phyloP scores from a whole-genome alignment of 1,140 invertebrate genomes.

The Subanguina moxae region DNA sequence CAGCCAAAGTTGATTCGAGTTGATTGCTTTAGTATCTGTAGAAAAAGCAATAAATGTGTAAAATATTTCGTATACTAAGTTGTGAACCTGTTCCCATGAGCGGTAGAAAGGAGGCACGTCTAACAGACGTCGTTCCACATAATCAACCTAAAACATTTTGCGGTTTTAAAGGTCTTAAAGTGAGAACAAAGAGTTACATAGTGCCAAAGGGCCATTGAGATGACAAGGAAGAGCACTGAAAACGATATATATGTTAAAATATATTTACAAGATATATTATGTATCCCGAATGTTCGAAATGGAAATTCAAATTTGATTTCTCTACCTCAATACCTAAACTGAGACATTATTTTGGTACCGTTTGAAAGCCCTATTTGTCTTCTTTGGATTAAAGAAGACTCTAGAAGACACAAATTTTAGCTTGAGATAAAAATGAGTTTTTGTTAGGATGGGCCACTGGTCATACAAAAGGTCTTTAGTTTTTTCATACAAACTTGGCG shows the following conservation, averaged over 20 bases:
- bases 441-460: no score
- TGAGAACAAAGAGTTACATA: constrained; percentile 21
- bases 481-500: background rate
- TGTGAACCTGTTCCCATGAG: constrained; percentile 33
- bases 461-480: no score
- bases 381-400: no score
- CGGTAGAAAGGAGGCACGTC: constrained; percentile 40
- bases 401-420: no score
- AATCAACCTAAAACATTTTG: constrained; percentile 13
- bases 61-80: background rate
- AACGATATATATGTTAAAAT: constrained; percentile 8
- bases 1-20: constrained; percentile 38
- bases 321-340: no score
- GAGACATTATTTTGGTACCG: no score
- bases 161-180: background rate
- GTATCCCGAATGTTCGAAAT: no score
- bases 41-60: constrained; percentile 6
- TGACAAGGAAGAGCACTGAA: constrained; percentile 33
- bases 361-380: no score
- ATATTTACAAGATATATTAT: background rate
- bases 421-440: no score
- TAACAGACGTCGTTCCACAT: constrained; percentile 33
- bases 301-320: no score
- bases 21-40: constrained; percentile 31
- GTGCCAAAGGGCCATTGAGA: constrained; percentile 38